Percentiles rank a stretch among this genome's conserved stretches.
Conservation (phyloP, 2,888 invertebrate genomes). For the Anodontia alba region DNA sequence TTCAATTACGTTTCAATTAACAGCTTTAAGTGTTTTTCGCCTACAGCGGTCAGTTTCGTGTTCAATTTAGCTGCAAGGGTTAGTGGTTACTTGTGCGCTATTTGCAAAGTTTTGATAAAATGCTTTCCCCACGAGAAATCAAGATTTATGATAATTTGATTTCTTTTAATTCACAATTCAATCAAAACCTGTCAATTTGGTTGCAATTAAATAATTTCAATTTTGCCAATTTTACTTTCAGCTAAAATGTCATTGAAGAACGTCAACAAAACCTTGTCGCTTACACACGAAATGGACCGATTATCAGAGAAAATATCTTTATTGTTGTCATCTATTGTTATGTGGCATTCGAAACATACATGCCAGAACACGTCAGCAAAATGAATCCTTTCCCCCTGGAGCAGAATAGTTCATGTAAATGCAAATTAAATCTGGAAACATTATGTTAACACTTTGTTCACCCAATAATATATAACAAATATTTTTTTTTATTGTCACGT, state of each 20-base stretch:
- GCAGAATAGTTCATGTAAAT: no score
- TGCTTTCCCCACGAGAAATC: not conserved
- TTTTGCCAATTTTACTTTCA: no score
- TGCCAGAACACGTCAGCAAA: not conserved
- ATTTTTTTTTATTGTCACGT: no score
- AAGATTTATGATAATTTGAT: not conserved
- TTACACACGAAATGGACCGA: no score
- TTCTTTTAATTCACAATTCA: not conserved
- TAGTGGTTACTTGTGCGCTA: not conserved
- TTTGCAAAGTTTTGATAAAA: not conserved
- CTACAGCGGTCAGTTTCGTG: not conserved
- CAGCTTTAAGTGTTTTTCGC: not conserved
- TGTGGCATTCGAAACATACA: not conserved
- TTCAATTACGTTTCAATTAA: slow-evolving; percentile 1
- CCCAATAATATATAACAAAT: no score
- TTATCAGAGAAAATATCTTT: no score
- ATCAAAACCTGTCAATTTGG: not conserved
- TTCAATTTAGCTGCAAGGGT: not conserved
- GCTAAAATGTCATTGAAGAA: no score
- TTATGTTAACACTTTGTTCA: no score
- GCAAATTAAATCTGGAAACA: no score
- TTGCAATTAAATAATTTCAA: not conserved
- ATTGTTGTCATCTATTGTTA: not conserved
- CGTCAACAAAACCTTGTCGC: no score
- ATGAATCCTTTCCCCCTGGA: no score